Evolutionary conservation across 1,140 invertebrate species (phyloP), one percentile per base, ranked within the genome.

Genomic region (Aphelenchoides fujianensis): DNA sequence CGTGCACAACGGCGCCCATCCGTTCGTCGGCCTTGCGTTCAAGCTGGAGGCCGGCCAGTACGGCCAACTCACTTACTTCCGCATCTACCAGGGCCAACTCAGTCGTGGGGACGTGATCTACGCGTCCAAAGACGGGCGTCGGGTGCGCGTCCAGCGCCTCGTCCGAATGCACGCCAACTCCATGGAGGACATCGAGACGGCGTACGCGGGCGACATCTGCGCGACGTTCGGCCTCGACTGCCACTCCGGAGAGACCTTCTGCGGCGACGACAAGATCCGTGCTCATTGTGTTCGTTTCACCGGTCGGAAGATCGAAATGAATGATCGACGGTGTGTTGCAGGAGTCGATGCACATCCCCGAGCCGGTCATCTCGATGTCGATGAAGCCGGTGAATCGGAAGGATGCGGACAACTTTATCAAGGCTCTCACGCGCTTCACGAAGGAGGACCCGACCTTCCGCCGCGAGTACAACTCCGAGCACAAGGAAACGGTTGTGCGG

Each of bases 171-270:
- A 99, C 85, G 91, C 95, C 3, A 92, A 93, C 87, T 90, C 94
- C 83, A 95, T 98, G 94, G 93, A 97, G 70, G 96, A 98, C 85
- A 92, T 98, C 0, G 89, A 88, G 72, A 91, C 94, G 86, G 91
- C 94, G 0, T 92, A 89, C 83, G 92, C 97, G 30, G 97, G 97
- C 2, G 97, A 99, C 85, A 99, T 99, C 74, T 97, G 95, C 87
- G 95, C 96, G 0, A 83, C 97, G 53, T 98, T 98, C 87, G 97
- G 97, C 1, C 89, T 99, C n/a, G 96, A 99, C 83, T 99, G 96
- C 87, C 93, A 94, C 3, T 96, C 93, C 77, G 97, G 97, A 75
- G 97, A 99, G 84, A 95, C 95, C 0, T 99, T 99, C 84, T 91
- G 95, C 0, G 91, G 89, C 2, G 89, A 95, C 82, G 87, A 88